A percentile compares a stretch with the other conserved stretches of the same genome.
Conservation (phyloP, 2,888 invertebrate species). For the Endotricha flammealis region DNA sequence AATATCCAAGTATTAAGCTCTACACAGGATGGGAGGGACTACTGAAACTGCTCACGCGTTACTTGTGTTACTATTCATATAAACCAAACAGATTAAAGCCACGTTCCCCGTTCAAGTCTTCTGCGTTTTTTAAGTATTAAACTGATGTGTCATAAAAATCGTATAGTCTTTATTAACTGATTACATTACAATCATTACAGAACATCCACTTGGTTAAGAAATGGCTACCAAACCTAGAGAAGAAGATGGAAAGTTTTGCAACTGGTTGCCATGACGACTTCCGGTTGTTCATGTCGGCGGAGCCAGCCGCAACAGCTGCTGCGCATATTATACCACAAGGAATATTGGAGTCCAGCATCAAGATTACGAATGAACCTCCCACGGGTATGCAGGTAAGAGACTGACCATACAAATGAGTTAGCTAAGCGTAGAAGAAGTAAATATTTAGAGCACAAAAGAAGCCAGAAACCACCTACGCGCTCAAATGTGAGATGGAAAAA, state of each 20-base stretch:
- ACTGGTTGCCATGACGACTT: conserved; percentile 88
- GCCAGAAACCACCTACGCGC: no score
- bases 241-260: conserved; percentile 92
- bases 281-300: conserved; percentile 95
- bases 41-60: no score
- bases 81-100: no score
- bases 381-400: conserved; percentile 90
- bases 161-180: background rate
- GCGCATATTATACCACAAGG: conserved; percentile 97
- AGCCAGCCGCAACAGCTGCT: conserved; percentile 91
- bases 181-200: conserved; percentile 50
- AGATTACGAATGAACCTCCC: conserved; percentile 98
- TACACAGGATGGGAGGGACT: no score
- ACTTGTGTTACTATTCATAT: no score
- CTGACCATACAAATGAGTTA: background rate
- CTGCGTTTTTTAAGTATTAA: no score
- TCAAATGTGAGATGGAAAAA: no score
- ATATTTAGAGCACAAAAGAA: no score
- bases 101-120: no score
- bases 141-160: no score
- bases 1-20: no score
- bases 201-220: conserved; percentile 97
- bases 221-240: conserved; percentile 94
- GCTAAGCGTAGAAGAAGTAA: no score
- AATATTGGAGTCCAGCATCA: conserved; percentile 95